Conservation (phyloP, 2,888 invertebrate genomes). For the Drosophila rubida region DNA sequence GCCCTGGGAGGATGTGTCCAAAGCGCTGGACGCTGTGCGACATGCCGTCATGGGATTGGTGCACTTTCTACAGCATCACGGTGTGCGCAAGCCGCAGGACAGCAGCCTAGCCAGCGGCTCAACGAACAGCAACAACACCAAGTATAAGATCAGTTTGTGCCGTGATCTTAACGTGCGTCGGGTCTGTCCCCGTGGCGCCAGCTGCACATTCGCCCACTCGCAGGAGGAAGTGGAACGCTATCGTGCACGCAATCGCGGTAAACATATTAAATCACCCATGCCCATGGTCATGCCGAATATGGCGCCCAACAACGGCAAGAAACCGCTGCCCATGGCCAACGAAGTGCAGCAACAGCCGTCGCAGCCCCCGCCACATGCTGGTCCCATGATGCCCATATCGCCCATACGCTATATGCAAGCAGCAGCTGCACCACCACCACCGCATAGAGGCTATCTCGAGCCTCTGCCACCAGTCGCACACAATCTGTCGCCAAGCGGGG, state of each 20-base stretch:
- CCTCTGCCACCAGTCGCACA: conserved; percentile 43
- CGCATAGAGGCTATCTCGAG: conserved; percentile 54
- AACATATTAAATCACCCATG: conserved; percentile 84
- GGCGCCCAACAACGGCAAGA: conserved; percentile 61
- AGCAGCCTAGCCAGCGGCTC: conserved; percentile 84
- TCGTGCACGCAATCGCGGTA: conserved; percentile 88
- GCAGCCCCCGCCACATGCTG: neutral
- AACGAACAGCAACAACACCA: conserved; percentile 88
- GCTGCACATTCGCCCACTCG: conserved; percentile 96
- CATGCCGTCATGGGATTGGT: conserved; percentile 91
- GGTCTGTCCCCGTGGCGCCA: conserved; percentile 93
- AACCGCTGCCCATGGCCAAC: conserved; percentile 54
- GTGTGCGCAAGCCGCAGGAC: conserved; percentile 88
- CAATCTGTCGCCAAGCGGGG: conserved; percentile 48
- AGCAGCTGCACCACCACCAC: conserved; percentile 12
- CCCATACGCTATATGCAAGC: conserved; percentile 66
- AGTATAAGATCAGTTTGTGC: conserved; percentile 96
- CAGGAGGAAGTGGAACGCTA: conserved; percentile 95
- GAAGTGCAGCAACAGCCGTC: conserved; percentile 21
- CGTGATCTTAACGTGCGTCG: conserved; percentile 92
- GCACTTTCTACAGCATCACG: conserved; percentile 91
- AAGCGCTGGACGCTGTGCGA: conserved; percentile 89
- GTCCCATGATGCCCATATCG: conserved; percentile 61
- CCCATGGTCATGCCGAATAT: conserved; percentile 44
- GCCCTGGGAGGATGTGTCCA: conserved; percentile 88